Evolutionary conservation across 2,797 vertebrate species (phyloP), one percentile per base, ranked within the genome.

Genomic region (Hafferia zeledoni): DNA sequence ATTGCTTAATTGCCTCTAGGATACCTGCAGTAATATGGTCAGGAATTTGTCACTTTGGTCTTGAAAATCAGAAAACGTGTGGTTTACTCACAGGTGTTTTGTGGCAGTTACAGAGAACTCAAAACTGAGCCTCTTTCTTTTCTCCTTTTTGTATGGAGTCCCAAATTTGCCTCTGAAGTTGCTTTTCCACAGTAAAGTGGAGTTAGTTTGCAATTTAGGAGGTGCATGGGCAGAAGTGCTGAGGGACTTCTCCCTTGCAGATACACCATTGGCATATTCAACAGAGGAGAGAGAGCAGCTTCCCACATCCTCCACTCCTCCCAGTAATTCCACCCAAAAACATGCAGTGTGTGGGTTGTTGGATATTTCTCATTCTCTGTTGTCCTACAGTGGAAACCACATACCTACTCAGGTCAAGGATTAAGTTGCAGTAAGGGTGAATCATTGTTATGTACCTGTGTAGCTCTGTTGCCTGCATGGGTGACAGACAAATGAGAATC

Each of bases 1-100:
- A 60, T 28, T 61, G n/a, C 28, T 89, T 96, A 92, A 92, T 91
- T 95, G 41, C 19, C 31, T 83, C 20, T 56, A 7, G 67, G 84
- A 67, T 31, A 63, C 17, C 25, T 1, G 0, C 52, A 77, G 47
- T 85, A 77, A 74, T 27, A n/a, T 17, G 59, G 49, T 72, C 55
- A 69, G 77, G 55, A 76, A 65, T 75, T 86, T 86, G 57, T 65
- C 53, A 65, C 55, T 86, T 49, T 19, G n/a, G 57, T 76, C 63
- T 24, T 63, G 28, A 80, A 91, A 87, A 67, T 47, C 20, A 6
- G 56, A 49, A 59, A 52, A 6, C 31, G 2, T 44, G 17, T 23
- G 3, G 20, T 89, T 95, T 88, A 13, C 37, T 80, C 6, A 4
- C 31, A 33, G 23, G 12, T 47, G 39, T 81, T 88, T 44, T 59